phyloP scores from a whole-genome alignment of 2,888 invertebrate species.

The Macrosiphum euphorbiae region DNA sequence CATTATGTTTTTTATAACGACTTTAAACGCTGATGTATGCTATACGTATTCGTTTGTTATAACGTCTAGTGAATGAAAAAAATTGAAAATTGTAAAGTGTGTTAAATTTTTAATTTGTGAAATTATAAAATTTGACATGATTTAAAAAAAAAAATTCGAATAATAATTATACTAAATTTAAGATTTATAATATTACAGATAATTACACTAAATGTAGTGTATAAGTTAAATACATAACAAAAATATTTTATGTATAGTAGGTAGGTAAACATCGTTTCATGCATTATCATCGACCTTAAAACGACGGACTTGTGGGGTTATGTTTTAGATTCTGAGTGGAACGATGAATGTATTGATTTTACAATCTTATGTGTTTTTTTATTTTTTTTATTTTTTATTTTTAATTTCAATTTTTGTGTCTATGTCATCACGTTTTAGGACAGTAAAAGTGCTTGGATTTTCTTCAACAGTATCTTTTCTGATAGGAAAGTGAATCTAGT shows the following conservation, averaged over 20 bases:
- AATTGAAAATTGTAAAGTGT: neutral
- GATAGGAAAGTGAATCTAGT: too few species aligned
- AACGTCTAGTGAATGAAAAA: neutral
- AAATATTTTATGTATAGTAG: neutral
- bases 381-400: too few species aligned
- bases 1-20: neutral
- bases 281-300: neutral
- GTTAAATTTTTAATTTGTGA: neutral
- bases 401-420: too few species aligned
- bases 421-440: too few species aligned
- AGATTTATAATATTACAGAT: neutral
- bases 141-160: neutral
- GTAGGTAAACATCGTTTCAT: neutral
- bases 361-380: too few species aligned
- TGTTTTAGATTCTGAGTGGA: too few species aligned
- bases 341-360: too few species aligned
- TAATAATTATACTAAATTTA: neutral
- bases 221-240: neutral
- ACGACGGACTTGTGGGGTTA: neutral
- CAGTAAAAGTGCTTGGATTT: too few species aligned
- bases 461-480: too few species aligned
- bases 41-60: neutral
- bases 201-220: neutral
- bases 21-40: neutral
- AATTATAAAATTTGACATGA: neutral